Evolutionary conservation across 1,140 invertebrate genomes (phyloP).

Genomic region (Drosophila tristis): DNA sequence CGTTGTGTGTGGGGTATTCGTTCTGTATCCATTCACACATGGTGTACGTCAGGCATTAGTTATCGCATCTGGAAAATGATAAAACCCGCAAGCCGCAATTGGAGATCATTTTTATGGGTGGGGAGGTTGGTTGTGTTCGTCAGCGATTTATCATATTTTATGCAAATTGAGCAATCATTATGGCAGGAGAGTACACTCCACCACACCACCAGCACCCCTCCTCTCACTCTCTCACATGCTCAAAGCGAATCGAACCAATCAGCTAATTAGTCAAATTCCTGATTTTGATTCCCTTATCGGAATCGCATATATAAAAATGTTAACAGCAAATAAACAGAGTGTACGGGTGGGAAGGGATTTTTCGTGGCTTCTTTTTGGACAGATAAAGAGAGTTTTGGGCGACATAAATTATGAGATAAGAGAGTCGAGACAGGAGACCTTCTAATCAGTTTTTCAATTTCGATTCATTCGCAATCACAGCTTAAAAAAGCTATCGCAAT

Average conservation of each 20-base stretch:
- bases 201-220: not conserved
- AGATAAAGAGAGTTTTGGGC: not conserved
- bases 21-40: conserved; percentile 7
- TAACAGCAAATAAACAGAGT: conserved; percentile 44
- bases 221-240: not conserved
- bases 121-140: not conserved
- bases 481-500: conserved; percentile 31
- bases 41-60: conserved; percentile 17
- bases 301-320: conserved; percentile 34
- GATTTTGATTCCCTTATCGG: conserved; percentile 30
- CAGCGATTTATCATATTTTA: conserved; percentile 46
- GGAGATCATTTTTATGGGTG: conserved; percentile 17
- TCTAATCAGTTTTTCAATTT: conserved; percentile 9
- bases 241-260: not conserved
- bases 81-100: conserved; percentile 20
- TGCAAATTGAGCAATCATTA: conserved; percentile 37
- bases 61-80: conserved; percentile 24
- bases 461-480: conserved; percentile 10
- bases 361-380: not conserved
- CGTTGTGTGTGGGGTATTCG: not conserved
- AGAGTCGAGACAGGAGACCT: conserved; percentile 4
- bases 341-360: conserved; percentile 13
- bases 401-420: conserved; percentile 34
- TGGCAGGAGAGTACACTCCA: not conserved
- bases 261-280: conserved; percentile 39